phyloP scores from a whole-genome alignment of 2,888 invertebrate species.

The Mythimna albipuncta region DNA sequence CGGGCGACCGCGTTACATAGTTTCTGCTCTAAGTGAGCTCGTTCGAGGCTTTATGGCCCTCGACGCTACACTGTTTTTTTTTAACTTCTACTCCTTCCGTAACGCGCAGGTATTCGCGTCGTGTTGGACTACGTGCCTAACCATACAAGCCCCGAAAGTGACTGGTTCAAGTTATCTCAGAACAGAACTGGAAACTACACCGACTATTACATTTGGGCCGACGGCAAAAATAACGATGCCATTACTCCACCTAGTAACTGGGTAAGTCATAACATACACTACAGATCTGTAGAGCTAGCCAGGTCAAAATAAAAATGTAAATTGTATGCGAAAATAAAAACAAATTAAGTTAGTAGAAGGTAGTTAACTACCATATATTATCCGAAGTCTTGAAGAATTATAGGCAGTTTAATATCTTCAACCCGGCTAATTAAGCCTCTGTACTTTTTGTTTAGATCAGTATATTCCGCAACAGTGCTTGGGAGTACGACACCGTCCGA shows the following conservation, averaged over 20 bases:
- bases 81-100: not conserved
- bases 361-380: not conserved
- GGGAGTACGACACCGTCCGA: slow-evolving; percentile 92
- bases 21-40: no score
- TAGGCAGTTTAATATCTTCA: not conserved
- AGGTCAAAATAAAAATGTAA: not conserved
- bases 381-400: not conserved
- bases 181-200: slow-evolving; percentile 89
- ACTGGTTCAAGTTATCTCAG: slow-evolving; percentile 95
- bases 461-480: slow-evolving; percentile 92
- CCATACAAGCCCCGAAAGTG: slow-evolving; percentile 94
- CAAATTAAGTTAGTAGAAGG: no score
- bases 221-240: slow-evolving; percentile 79
- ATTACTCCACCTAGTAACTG: slow-evolving; percentile 93
- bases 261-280: slow-evolving; percentile 82
- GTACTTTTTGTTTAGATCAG: slow-evolving; percentile 73
- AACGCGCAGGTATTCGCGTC: slow-evolving; percentile 84
- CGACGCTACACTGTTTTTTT: not conserved
- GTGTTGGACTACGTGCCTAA: slow-evolving; percentile 93
- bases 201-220: slow-evolving; percentile 93
- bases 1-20: no score
- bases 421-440: not conserved
- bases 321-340: not conserved
- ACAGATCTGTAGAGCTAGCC: not conserved
- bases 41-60: not conserved